Percentiles rank a stretch among this genome's conserved stretches.
Evolutionary conservation across 2,113 vertebrate genomes (phyloP).

Genomic region (Collichthys lucidus): DNA sequence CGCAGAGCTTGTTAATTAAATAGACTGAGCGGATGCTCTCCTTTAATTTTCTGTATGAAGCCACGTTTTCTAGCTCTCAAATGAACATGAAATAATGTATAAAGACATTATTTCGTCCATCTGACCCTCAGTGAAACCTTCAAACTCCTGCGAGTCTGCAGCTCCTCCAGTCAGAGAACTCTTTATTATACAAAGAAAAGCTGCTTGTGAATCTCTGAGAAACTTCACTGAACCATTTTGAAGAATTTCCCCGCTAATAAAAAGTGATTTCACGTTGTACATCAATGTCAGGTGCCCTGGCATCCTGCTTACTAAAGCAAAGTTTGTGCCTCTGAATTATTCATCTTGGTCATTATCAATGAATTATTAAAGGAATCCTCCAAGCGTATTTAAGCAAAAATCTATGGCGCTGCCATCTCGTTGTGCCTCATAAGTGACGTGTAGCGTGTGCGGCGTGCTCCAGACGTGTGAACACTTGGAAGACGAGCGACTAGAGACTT

Average conservation of each 20-base stretch:
- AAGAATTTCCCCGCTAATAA: slow-evolving; percentile 79
- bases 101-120: slow-evolving; percentile 49
- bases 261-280: slow-evolving; percentile 82
- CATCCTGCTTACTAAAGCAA: slow-evolving; percentile 85
- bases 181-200: slow-evolving; percentile 39
- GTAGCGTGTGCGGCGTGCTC: slow-evolving; percentile 66
- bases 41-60: slow-evolving; percentile 30
- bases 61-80: slow-evolving; percentile 10
- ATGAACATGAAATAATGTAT: slow-evolving; percentile 41
- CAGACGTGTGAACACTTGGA: slow-evolving; percentile 70
- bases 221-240: slow-evolving; percentile 58
- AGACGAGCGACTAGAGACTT: slow-evolving; percentile 54
- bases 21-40: slow-evolving; percentile 1
- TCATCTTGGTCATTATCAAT: slow-evolving; percentile 87
- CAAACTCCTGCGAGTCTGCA: background rate
- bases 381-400: slow-evolving; percentile 86
- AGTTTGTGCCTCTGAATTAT: slow-evolving; percentile 84
- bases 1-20: slow-evolving; percentile 40
- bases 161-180: slow-evolving; percentile 1
- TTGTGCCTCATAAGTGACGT: slow-evolving; percentile 80
- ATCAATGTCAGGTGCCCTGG: slow-evolving; percentile 80
- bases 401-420: slow-evolving; percentile 83
- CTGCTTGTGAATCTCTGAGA: slow-evolving; percentile 60
- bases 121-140: slow-evolving; percentile 39
- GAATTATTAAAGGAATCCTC: slow-evolving; percentile 86